Conservation (phyloP, 2,888 invertebrate genomes). For the Minunthozetes semirufus region DNA sequence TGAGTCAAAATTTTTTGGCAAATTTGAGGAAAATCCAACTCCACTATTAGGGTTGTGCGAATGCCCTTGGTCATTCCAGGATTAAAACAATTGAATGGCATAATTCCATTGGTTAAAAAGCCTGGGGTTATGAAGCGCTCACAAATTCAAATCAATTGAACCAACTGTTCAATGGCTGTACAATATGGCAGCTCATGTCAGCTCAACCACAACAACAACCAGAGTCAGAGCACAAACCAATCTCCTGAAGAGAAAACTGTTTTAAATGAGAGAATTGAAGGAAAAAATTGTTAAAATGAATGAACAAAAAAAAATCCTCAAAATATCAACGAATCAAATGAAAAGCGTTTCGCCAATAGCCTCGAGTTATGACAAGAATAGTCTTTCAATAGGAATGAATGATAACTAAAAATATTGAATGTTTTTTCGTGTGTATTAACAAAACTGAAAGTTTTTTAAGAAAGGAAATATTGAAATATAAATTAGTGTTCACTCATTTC, state of each 20-base stretch:
- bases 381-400: neutral
- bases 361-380: neutral
- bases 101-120: neutral
- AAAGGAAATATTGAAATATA: too few species aligned
- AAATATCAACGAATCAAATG: neutral
- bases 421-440: neutral
- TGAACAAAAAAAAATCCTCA: neutral
- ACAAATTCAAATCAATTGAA: conserved; percentile 20
- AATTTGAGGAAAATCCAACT: neutral
- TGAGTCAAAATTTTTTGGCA: too few species aligned
- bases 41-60: neutral
- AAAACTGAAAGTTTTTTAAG: neutral
- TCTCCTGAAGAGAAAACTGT: neutral
- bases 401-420: neutral
- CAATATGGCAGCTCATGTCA: conserved; percentile 13
- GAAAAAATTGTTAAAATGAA: neutral
- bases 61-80: neutral
- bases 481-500: too few species aligned
- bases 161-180: conserved; percentile 8
- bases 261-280: neutral
- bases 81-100: neutral
- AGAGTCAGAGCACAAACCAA: neutral
- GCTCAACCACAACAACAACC: neutral
- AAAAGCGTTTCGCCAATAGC: neutral
- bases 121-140: neutral